Percentiles rank a stretch among this genome's conserved stretches.
Evolutionary conservation across 2,797 vertebrate genomes (phyloP).

Genomic region (Vultur gryphus): DNA sequence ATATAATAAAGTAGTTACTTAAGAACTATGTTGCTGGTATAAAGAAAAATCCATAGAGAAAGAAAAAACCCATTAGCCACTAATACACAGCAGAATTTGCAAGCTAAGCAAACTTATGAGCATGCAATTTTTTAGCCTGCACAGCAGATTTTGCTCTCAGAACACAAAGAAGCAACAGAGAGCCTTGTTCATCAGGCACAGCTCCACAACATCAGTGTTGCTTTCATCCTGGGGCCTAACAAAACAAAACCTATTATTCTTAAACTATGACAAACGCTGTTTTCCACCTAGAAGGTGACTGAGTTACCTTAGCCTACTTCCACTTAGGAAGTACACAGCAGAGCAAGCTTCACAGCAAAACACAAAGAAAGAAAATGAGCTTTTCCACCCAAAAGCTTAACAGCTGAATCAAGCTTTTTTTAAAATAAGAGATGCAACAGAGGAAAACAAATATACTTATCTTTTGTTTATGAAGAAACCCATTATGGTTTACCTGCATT

Average conservation of each 20-base stretch:
- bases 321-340: accelerated
- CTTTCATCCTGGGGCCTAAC: not conserved
- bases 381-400: not conserved
- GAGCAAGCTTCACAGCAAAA: not conserved
- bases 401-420: not conserved
- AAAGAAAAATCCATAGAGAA: not conserved
- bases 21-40: accelerated
- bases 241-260: not conserved
- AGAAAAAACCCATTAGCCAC: not conserved
- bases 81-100: not conserved
- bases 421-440: accelerated
- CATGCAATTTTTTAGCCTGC: not conserved
- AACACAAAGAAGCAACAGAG: not conserved
- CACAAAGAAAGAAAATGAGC: not conserved
- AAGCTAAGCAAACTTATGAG: not conserved
- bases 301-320: not conserved
- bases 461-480: not conserved
- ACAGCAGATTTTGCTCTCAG: not conserved
- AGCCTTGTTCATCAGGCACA: not conserved
- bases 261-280: accelerated
- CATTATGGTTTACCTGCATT: not conserved
- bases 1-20: not conserved
- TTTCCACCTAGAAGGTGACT: accelerated
- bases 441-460: not conserved
- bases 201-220: accelerated